Evolutionary conservation across 1,140 invertebrate genomes (phyloP).

Genomic region (Heliothis subflexa): DNA sequence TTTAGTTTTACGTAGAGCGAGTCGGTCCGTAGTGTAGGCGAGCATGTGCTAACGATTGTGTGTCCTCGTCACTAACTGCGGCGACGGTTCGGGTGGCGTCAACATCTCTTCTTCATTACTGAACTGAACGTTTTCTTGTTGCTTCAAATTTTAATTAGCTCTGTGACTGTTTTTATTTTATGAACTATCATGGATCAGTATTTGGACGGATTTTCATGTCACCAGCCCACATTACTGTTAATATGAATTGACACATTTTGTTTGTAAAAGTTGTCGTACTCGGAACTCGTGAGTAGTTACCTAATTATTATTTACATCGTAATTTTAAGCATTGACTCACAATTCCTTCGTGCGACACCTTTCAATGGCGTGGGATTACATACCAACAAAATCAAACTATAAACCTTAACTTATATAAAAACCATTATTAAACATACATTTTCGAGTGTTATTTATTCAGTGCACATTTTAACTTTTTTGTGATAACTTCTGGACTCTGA

Average conservation of each 20-base stretch:
- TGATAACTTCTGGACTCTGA: constrained; percentile 40
- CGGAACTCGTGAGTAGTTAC: constrained; percentile 1
- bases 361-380: constrained; percentile 42
- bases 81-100: constrained; percentile 13
- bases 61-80: constrained; percentile 48
- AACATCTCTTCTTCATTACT: constrained; percentile 21
- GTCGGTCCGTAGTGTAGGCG: constrained; percentile 49
- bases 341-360: constrained; percentile 31
- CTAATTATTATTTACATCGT: background rate
- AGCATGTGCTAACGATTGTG: constrained; percentile 53
- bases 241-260: constrained; percentile 43
- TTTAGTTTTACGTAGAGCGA: constrained; percentile 46
- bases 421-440: constrained; percentile 35
- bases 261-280: constrained; percentile 48
- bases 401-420: constrained; percentile 37
- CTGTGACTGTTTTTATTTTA: constrained; percentile 5
- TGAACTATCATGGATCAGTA: background rate
- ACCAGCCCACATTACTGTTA: constrained; percentile 40
- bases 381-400: constrained; percentile 37
- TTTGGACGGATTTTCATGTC: constrained; percentile 39
- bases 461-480: constrained; percentile 44
- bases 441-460: constrained; percentile 32
- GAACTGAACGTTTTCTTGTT: background rate
- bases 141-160: constrained; percentile 6
- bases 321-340: background rate